phyloP scores from a whole-genome alignment of 2,888 invertebrate genomes.

The Trachelus iudaicus region DNA sequence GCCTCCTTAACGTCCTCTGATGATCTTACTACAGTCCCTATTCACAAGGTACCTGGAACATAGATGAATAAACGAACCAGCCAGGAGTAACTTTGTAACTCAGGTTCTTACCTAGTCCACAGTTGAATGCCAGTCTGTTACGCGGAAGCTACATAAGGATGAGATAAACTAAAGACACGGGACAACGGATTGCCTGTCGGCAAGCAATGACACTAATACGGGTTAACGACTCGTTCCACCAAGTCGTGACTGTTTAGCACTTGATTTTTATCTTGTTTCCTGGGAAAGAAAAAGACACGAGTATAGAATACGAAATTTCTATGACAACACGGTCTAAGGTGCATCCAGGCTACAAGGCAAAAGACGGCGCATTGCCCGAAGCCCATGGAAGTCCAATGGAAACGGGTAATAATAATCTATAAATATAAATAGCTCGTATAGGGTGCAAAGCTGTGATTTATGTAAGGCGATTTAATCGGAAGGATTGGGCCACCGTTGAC shows the following conservation, averaged over 20 bases:
- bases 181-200: conserved; percentile 50
- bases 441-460: conserved; percentile 7
- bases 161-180: conserved; percentile 31
- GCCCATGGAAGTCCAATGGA: not conserved
- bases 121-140: conserved; percentile 48
- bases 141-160: conserved; percentile 44
- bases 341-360: not conserved
- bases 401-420: not conserved
- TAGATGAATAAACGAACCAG: not conserved
- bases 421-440: not conserved
- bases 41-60: not conserved
- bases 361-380: not conserved
- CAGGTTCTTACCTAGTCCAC: conserved; percentile 31
- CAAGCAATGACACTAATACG: conserved; percentile 40
- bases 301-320: not conserved
- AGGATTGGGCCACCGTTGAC: conserved; percentile 19
- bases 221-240: conserved; percentile 44
- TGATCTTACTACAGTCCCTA: not conserved
- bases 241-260: not conserved
- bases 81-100: conserved; percentile 31
- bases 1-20: not conserved
- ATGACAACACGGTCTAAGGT: not conserved
- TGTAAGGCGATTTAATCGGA: conserved; percentile 6
- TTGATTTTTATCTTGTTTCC: not conserved
- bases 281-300: not conserved